These are phyloP conservation scores for Diprion similis DNA, from an alignment of 1,140 invertebrate species.

Conservation along the genomic window DNA sequence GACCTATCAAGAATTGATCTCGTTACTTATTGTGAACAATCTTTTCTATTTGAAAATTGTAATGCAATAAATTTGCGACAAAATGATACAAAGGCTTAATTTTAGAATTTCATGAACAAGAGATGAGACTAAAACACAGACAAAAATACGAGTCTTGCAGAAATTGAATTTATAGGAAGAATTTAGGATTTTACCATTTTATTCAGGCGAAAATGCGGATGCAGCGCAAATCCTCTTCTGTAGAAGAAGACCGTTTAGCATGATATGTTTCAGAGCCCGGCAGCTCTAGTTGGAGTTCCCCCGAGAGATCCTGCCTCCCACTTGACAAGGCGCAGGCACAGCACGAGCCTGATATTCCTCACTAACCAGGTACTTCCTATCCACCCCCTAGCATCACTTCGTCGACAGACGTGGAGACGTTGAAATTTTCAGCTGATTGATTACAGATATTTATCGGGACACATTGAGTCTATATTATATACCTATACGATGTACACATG, in stretches of 20 bases:
- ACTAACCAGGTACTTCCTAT: constrained; percentile 67
- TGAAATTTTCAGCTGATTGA: neutral
- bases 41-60: too few species aligned
- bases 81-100: too few species aligned
- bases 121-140: too few species aligned
- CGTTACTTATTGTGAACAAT: too few species aligned
- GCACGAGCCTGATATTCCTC: constrained; percentile 66
- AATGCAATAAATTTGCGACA: too few species aligned
- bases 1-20: too few species aligned
- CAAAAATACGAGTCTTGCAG: too few species aligned
- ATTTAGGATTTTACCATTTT: too few species aligned
- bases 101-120: too few species aligned
- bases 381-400: constrained; percentile 12
- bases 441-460: neutral
- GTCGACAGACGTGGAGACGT: neutral
- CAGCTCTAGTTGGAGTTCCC: constrained; percentile 57
- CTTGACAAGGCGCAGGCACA: constrained; percentile 76
- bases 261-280: constrained; percentile 66
- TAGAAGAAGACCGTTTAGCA: constrained; percentile 49
- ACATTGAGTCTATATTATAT: neutral
- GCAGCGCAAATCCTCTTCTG: constrained; percentile 14
- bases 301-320: constrained; percentile 63
- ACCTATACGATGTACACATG: neutral
- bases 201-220: neutral
- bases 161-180: too few species aligned